Base-by-base conservation (phyloP, 1,140 invertebrate genomes). In the Batillaria attramentaria region DNA sequence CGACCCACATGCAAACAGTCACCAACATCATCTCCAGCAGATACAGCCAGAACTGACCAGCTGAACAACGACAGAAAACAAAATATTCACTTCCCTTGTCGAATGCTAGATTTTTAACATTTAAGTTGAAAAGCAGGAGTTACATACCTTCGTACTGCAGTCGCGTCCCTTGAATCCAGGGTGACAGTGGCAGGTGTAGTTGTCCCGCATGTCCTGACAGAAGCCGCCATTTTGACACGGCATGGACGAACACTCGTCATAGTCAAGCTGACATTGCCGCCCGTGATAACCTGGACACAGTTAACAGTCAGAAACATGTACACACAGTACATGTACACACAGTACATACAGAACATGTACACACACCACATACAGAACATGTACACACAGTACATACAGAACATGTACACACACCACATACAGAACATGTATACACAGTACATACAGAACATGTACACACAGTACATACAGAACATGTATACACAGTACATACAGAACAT, bases 151-250 rank as follows among this genome's bases (percentile, higher is more conserved):
- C 1, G 43, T 78, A 20, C 79, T 68, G 66, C 87, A 88, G 78
- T 84, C 82, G 0, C 28, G 60, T 2, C 86, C 86, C 2, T 66
- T 83, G 20, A 93, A 93, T 89, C 93, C 96, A 1, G 93, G 87
- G 8, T 94, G 72, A 76, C 87, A 89, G 66, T 81, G 68, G 78
- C 87, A 89, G 28, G 60, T 81, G 69, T 83, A 90, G 28, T 76
- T 80, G 73, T 77, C 70, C 42, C 50, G 39, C 70, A 81, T 62
- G 69, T 79, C 72, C 10, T 75, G 70, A 39, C 81, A 83, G 50
- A 76, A 77, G 6, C 78, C 81, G 20, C 62, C 20, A 50, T 83
- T 68, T 33, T 80, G 35, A 39, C 81, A 83, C 0, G 81, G 81
- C 20, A n/a, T 60, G 8, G 60, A 42, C 20, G 68, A 65, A 69